Base-by-base conservation (phyloP, 2,888 invertebrate genomes). In the Scaptomyza flava region DNA sequence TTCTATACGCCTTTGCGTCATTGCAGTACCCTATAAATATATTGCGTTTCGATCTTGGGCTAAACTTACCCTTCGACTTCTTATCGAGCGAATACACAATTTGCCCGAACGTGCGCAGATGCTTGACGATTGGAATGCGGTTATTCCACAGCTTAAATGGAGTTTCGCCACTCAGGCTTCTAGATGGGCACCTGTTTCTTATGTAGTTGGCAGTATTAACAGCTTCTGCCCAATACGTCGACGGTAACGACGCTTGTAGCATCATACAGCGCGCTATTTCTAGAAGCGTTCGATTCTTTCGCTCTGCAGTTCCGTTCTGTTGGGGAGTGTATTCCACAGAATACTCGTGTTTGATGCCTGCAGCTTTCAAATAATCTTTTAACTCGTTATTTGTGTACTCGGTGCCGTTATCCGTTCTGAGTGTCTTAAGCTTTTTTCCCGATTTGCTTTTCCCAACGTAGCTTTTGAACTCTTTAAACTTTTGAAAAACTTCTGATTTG, bases 371-470 rank as follows among this genome's bases (percentile, higher is more conserved):
- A 36, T 36, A 36, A n/a, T 36, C 6, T 36, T 36, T 36, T 1
- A 36, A 12, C 12, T 36, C 34, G 12, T 36, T 36, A 36, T 36
- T 36, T 36, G 34, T 36, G n/a, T 36, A 36, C 34, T 36, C 34
- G 5, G 34, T 36, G 34, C 34, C 34, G 17, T 80, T 81, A 59
- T 89, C 84, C 3, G 75, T 77, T 52, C 84, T 63, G 1, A 90
- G 53, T 6, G 61, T 63, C 43, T 82, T 78, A 2, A 87, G 67
- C 38, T 61, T 65, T 36, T 45, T 63, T 12, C 51, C 71, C 7
- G 72, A 66, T 54, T 34, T 61, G 6, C 52, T n/a, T n/a, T n/a
- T 54, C 48, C 72, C 64, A 1, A 58, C 52, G 46, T 57, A 57
- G 11, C 43, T 67, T 57, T 66, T 61, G 17, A 45, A 72, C 46